phyloP scores from a whole-genome alignment of 2,888 invertebrate genomes.

The Drosophila fungiperda region DNA sequence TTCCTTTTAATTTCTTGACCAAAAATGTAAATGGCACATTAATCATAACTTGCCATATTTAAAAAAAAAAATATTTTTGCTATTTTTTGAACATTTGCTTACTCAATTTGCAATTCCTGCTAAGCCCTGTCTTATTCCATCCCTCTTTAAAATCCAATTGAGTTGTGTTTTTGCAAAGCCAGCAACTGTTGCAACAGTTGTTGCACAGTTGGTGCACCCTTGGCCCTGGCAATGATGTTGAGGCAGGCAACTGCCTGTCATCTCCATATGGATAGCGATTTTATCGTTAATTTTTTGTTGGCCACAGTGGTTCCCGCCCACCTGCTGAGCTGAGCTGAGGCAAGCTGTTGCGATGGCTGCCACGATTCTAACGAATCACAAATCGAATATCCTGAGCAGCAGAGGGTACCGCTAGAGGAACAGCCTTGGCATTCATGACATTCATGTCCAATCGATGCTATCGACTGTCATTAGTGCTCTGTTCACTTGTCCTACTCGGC shows the following conservation, averaged over 20 bases:
- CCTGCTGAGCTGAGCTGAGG: conserved; percentile 35
- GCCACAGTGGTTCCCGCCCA: conserved; percentile 12
- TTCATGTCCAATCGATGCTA: conserved; percentile 14
- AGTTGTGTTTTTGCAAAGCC: background rate
- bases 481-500: conserved; percentile 35
- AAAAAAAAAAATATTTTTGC: background rate
- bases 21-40: background rate
- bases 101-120: background rate
- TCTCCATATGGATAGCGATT: background rate
- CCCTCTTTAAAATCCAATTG: background rate
- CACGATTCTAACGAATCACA: conserved; percentile 7
- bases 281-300: background rate
- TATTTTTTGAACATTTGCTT: background rate
- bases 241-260: background rate
- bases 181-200: background rate
- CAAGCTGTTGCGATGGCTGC: conserved; percentile 1
- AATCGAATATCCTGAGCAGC: conserved; percentile 47
- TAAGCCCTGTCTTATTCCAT: background rate
- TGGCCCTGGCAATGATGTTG: background rate
- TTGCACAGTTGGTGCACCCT: background rate
- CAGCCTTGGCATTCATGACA: conserved; percentile 52
- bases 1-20: too few relatives aligned
- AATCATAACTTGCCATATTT: background rate
- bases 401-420: conserved; percentile 34
- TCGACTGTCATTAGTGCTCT: conserved; percentile 33